These are phyloP conservation scores for Hyposmocoma kahamanoa DNA, from an alignment of 1,140 invertebrate genomes.

Conservation along the genomic window DNA sequence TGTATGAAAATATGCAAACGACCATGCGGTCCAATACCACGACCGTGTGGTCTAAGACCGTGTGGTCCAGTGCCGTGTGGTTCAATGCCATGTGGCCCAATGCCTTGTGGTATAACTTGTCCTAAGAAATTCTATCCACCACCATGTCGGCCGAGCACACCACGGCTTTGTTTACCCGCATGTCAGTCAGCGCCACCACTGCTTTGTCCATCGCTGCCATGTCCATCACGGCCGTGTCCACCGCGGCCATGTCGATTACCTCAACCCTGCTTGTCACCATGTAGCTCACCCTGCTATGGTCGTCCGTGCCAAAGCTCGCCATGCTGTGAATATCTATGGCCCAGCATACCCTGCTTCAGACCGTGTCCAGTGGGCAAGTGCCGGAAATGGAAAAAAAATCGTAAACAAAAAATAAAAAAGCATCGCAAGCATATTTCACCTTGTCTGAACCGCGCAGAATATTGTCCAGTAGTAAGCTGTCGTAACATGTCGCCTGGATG, in stretches of 20 bases:
- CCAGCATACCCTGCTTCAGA: conserved; percentile 35
- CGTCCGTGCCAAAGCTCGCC: conserved; percentile 26
- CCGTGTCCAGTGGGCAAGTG: conserved; percentile 40
- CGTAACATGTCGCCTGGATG: conserved; percentile 37
- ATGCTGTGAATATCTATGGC: not conserved
- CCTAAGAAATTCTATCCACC: conserved; percentile 6
- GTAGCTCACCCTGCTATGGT: conserved; percentile 4
- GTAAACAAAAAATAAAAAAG: conserved; percentile 42
- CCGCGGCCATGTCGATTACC: not conserved
- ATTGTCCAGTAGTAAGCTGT: conserved; percentile 42
- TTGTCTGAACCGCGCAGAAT: conserved; percentile 37
- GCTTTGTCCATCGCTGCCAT: conserved; percentile 2
- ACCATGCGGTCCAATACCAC: not conserved
- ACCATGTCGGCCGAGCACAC: conserved; percentile 6
- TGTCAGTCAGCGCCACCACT: not conserved
- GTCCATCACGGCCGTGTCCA: conserved; percentile 11
- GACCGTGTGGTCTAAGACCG: not conserved
- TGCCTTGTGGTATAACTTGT: conserved; percentile 15
- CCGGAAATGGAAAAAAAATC: conserved; percentile 27
- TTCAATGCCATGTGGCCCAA: conserved; percentile 21
- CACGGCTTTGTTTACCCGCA: conserved; percentile 2
- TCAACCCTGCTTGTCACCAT: conserved; percentile 9
- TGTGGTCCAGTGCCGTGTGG: conserved; percentile 26
- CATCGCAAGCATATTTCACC: conserved; percentile 44
- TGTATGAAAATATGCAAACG: conserved; percentile 24